Conservation (phyloP, 2,113 vertebrate genomes). For the Sylvietta virens region DNA sequence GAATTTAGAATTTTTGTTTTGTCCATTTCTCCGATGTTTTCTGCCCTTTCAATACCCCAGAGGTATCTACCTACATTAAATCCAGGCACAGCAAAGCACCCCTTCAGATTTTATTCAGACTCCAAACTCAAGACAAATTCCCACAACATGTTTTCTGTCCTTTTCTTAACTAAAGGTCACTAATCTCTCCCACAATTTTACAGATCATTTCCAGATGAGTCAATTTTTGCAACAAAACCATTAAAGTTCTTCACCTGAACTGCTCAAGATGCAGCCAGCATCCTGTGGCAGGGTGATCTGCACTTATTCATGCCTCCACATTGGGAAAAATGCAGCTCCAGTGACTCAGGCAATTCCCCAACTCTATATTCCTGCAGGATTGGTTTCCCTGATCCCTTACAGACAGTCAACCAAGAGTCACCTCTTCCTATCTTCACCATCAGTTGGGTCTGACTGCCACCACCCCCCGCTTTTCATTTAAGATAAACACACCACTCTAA, state of each 20-base stretch:
- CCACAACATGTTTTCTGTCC: not conserved
- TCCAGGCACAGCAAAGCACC: not conserved
- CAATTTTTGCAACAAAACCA: not conserved
- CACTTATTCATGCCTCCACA: not conserved
- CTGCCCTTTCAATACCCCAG: not conserved
- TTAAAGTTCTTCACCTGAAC: not conserved
- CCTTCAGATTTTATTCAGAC: not conserved
- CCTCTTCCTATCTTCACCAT: not conserved
- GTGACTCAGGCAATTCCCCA: not conserved
- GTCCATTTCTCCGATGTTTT: not conserved
- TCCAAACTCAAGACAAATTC: not conserved
- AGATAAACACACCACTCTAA: not conserved
- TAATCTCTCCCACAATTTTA: not conserved
- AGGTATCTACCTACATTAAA: fast-evolving
- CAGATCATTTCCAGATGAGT: not conserved
- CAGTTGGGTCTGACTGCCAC: not conserved
- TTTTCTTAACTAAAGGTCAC: not conserved
- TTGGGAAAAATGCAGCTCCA: not conserved
- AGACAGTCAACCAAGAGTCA: not conserved
- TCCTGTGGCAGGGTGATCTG: not conserved
- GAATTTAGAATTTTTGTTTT: not conserved
- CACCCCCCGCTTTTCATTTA: fast-evolving
- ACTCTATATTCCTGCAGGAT: not conserved
- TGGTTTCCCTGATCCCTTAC: not conserved
- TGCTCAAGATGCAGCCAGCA: not conserved